These are phyloP conservation scores for Rhodeus uyekii DNA, from an alignment of 2,797 vertebrate genomes.

Conservation along the genomic window DNA sequence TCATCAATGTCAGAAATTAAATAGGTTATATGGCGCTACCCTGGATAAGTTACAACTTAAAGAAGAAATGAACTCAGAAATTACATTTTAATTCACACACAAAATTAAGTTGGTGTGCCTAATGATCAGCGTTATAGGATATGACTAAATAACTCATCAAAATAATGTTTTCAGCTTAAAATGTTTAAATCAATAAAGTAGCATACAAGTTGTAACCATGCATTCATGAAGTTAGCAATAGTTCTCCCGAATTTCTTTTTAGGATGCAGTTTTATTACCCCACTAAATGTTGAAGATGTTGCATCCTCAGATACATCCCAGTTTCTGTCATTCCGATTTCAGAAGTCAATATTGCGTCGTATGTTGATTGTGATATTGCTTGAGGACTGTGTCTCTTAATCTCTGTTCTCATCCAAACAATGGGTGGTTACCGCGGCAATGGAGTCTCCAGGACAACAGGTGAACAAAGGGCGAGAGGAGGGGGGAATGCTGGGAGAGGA, in stretches of 20 bases:
- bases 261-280: background rate
- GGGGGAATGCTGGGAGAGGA: slow-evolving; percentile 68
- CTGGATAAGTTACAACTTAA: background rate
- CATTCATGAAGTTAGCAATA: background rate
- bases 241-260: background rate
- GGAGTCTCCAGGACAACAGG: slow-evolving; percentile 78
- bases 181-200: background rate
- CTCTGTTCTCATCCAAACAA: slow-evolving; percentile 65
- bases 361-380: slow-evolving; percentile 53
- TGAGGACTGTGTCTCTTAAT: slow-evolving; percentile 68
- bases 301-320: background rate
- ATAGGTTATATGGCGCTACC: background rate
- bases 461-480: slow-evolving; percentile 72
- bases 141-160: no score
- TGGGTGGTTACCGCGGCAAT: slow-evolving; percentile 68
- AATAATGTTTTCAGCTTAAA: background rate
- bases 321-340: background rate
- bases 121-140: background rate
- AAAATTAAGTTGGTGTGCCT: background rate
- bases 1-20: background rate
- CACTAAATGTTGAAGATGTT: background rate
- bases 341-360: slow-evolving; percentile 51
- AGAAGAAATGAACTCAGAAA: background rate
- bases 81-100: background rate
- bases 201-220: background rate